phyloP scores from a whole-genome alignment of 2,888 invertebrate species.

The Aphodius granarius region DNA sequence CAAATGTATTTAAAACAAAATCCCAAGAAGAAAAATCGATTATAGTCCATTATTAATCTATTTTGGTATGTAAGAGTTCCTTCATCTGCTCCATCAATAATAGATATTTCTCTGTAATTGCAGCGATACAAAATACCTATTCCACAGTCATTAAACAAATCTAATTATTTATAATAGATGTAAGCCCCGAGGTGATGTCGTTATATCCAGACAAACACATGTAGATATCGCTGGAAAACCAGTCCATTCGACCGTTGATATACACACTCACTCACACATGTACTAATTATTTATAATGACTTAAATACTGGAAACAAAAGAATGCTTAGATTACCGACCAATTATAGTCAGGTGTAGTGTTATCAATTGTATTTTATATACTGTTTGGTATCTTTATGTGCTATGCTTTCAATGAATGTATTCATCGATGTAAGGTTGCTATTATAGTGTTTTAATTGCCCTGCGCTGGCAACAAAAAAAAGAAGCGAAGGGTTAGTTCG shows the following conservation, averaged over 20 bases:
- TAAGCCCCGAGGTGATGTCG: neutral
- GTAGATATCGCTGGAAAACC: constrained; percentile 12
- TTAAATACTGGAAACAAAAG: constrained; percentile 20
- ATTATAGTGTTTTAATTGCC: neutral
- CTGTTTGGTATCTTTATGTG: too few relatives aligned
- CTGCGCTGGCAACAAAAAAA: neutral
- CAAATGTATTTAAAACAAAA: too few relatives aligned
- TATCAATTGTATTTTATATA: neutral
- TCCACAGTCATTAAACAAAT: neutral
- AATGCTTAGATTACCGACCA: constrained; percentile 16
- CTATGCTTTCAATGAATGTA: neutral
- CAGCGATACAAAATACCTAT: neutral
- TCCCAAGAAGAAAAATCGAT: too few relatives aligned
- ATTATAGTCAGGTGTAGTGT: constrained; percentile 18
- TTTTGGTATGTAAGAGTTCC: neutral
- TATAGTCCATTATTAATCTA: neutral
- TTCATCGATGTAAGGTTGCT: neutral
- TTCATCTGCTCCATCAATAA: neutral
- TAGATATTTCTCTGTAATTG: neutral
- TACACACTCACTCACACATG: constrained; percentile 15
- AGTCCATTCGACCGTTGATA: constrained; percentile 3
- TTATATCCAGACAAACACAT: constrained; percentile 16
- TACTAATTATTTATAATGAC: constrained; percentile 23
- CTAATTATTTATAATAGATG: neutral
- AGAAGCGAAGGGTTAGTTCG: constrained; percentile 21